These are phyloP conservation scores for Falco novaeseelandiae DNA, from an alignment of 2,797 vertebrate species.

Conservation along the genomic window DNA sequence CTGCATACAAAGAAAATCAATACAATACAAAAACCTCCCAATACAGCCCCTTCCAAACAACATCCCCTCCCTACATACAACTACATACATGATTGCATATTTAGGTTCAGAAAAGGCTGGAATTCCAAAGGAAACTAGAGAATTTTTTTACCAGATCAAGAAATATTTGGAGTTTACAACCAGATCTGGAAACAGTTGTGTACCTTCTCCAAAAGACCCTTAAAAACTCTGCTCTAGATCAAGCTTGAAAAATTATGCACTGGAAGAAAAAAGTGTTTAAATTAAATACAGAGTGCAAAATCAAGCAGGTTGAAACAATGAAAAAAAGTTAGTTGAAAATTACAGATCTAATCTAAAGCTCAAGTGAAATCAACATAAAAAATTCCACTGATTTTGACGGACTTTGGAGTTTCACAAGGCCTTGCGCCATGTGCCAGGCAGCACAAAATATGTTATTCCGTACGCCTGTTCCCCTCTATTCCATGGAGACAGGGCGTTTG, in stretches of 20 bases:
- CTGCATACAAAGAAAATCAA: not conserved
- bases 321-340: not conserved
- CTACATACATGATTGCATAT: not conserved
- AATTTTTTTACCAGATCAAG: not conserved
- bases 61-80: not conserved
- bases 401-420: constrained; percentile 2
- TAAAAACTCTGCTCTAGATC: not conserved
- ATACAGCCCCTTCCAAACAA: not conserved
- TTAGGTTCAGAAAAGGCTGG: not conserved
- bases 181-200: not conserved
- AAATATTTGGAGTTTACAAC: not conserved
- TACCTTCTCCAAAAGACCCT: not conserved
- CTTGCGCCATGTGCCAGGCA: not conserved
- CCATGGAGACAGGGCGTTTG: not conserved
- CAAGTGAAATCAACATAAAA: constrained; percentile 53
- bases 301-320: not conserved
- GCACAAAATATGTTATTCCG: not conserved
- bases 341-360: constrained; percentile 59
- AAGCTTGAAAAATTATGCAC: not conserved
- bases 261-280: not conserved
- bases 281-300: not conserved
- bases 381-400: not conserved
- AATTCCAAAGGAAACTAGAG: not conserved
- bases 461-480: not conserved
- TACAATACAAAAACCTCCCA: not conserved